phyloP scores from a whole-genome alignment of 1,140 invertebrate species.

The Himalopsyche phryganea region DNA sequence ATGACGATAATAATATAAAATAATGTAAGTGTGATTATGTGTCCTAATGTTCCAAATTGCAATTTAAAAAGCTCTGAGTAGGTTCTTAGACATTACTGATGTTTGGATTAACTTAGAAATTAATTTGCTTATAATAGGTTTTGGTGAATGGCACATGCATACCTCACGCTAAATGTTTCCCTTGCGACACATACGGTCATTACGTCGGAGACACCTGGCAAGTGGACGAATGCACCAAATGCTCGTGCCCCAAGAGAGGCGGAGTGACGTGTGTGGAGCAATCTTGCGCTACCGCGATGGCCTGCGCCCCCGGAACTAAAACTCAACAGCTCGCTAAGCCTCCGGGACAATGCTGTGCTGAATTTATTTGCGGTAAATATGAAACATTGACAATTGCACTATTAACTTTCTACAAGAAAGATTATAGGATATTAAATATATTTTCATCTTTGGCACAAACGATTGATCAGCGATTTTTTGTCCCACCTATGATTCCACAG shows the following conservation, averaged over 20 bases:
- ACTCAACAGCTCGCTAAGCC: conserved; percentile 53
- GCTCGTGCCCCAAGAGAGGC: conserved; percentile 58
- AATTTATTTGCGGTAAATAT: conserved; percentile 61
- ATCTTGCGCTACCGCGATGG: conserved; percentile 58
- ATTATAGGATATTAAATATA: no score
- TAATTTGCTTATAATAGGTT: conserved; percentile 45
- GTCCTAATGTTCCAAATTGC: no score
- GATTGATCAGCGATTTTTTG: no score
- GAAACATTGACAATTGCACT: conserved; percentile 29
- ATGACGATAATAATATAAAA: no score
- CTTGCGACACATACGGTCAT: conserved; percentile 66
- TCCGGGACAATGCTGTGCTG: conserved; percentile 63
- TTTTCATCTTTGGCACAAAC: no score
- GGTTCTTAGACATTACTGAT: no score
- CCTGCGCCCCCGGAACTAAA: conserved; percentile 55
- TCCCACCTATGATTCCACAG: no score
- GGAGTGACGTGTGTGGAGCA: conserved; percentile 55
- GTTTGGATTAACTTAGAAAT: background rate
- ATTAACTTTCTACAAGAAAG: no score
- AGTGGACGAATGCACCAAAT: conserved; percentile 69
- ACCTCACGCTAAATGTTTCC: conserved; percentile 55
- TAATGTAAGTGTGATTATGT: no score
- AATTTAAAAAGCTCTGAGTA: no score
- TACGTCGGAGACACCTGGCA: conserved; percentile 60
- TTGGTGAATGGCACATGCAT: conserved; percentile 60